Evolutionary conservation across 2,888 invertebrate genomes (phyloP), one percentile per base, ranked within the genome.

Genomic region (Stenodema calcarata): DNA sequence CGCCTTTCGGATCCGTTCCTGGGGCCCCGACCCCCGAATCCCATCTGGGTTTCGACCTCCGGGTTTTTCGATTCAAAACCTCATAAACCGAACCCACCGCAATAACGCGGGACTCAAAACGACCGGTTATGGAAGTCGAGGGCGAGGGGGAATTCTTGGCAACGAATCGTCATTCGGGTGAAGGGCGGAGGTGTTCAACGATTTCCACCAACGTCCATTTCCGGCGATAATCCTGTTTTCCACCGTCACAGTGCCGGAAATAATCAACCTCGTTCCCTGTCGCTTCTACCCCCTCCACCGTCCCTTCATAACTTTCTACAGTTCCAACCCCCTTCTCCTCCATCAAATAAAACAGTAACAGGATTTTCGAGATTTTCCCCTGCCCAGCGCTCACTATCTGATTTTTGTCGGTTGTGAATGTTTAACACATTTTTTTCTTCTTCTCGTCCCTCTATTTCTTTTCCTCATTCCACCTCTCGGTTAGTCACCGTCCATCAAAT

Each of bases 191-290:
- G 28, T n/a, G 47, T 35, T 84, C 75, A 73, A 18, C 84, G 84
- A 84, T 73, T 84, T 73, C 84, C 84, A 84, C 70, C 84, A 41
- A 82, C 84, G 84, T 73, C 84, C 84, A 84, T 84, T 84, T 84
- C 84, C 84, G 47, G 73, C 75, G 84, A 84, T 84, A 84, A 84
- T 84, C 84, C 54, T 28, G 84, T 84, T 84, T 84, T 84, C 84
- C 73, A 84, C 73, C 84, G 84, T 84, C 84, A 47, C 84, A 84
- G 84, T 84, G 73, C 84, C 84, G 84, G 84, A 84, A 84, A 84
- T 84, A 84, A 84, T 84, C 54, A 84, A 73, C 73, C 84, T 84
- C 84, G 84, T 44, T 84, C 84, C 50, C 73, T 41, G 16, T 44
- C 47, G 6, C 16, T 42, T n/a, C n/a, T n/a, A n/a, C 27, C 70